phyloP scores from a whole-genome alignment of 2,797 vertebrate genomes.

The Podarcis siculus region DNA sequence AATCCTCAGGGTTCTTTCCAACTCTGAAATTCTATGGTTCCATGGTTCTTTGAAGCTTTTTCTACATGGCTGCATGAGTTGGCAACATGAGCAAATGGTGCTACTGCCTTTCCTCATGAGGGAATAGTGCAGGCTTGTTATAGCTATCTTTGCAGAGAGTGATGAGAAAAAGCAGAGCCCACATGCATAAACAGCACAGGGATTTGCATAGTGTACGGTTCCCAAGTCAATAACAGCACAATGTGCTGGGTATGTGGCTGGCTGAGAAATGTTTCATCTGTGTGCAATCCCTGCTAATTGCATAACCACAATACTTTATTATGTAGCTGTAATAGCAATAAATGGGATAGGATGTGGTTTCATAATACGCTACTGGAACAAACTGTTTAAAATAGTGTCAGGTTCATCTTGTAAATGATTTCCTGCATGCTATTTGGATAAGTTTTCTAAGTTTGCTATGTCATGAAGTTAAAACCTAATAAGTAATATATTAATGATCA shows the following conservation, averaged over 20 bases:
- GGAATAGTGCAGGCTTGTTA: not conserved
- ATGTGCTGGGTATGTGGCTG: not conserved
- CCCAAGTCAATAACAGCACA: not conserved
- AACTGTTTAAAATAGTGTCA: slow-evolving; percentile 13
- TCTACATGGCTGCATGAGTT: not conserved
- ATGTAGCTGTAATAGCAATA: not conserved
- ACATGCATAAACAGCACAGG: not conserved
- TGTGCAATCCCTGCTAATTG: not conserved
- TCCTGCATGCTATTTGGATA: slow-evolving; percentile 35
- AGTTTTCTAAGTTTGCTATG: slow-evolving; percentile 20
- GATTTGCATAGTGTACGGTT: not conserved
- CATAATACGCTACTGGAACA: not conserved
- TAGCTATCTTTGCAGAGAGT: not conserved
- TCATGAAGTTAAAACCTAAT: slow-evolving; percentile 47
- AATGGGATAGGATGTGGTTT: not conserved
- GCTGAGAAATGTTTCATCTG: slow-evolving; percentile 21
- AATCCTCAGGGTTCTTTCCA: no score
- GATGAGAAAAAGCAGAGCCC: no score
- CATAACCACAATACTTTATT: not conserved
- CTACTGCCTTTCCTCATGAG: not conserved
- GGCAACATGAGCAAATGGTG: not conserved
- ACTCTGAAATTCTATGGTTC: no score
- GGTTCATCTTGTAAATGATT: slow-evolving; percentile 36
- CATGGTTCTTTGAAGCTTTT: not conserved
- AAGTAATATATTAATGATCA: slow-evolving; percentile 53